Base-by-base conservation (phyloP, 2,113 vertebrate genomes). In the Martes martes region DNA sequence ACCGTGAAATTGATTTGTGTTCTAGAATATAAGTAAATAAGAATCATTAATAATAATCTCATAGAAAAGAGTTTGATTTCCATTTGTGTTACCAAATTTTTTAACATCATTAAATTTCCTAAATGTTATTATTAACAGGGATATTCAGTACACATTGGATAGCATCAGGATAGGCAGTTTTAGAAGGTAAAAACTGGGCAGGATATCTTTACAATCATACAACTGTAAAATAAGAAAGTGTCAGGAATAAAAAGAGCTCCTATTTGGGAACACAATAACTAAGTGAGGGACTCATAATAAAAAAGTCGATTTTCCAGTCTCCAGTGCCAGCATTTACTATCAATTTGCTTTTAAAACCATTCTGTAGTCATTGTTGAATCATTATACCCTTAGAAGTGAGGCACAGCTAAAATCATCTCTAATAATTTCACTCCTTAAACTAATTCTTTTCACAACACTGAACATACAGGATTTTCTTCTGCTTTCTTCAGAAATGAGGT, bases 1-100 rank as follows among this genome's bases (percentile, higher is more conserved):
- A 99, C 99, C 18, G 99, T 99, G 98, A 99, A 99, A 99, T 99
- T 99, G 98, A 99, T 99, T 98, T 99, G 99, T 0, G 99, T 99
- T 98, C 99, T 99, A 98, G 42, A 98, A 98, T 26, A 76, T 16
- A 96, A 97, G 76, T 47, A 98, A 97, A 98, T 36, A 92, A 63
- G 85, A 95, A 55, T 82, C 2, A 67, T 96, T 87, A 98, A 84
- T 97, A 98, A 94, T 39, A 50, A 59, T 1, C 1, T 42, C 24
- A 50, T 24, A 73, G 31, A 61, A 93, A 18, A 11, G 7, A 69
- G 16, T 76, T 89, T 78, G 11, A 57, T 90, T 82, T 80, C 47
- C 18, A 89, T 74, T 92, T 85, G 9, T 69, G 24, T 80, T 65
- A 36, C 31, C 39, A 63, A 63, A 65, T 67, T 92, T 79, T 15